phyloP scores from a whole-genome alignment of 2,888 invertebrate genomes.

The Metacarcinus magister region DNA sequence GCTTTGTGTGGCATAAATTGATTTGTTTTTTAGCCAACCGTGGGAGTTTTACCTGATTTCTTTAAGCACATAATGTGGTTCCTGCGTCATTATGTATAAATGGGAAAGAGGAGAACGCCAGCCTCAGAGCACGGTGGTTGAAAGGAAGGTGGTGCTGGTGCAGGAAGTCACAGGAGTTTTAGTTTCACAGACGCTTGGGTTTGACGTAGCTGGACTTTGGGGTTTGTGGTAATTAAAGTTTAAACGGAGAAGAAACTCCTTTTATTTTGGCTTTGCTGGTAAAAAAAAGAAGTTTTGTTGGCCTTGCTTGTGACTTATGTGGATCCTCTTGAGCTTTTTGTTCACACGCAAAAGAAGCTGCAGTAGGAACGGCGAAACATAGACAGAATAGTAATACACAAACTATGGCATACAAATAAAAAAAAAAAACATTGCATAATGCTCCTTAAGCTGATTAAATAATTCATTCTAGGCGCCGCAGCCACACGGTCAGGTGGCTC shows the following conservation, averaged over 20 bases:
- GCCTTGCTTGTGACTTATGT: neutral
- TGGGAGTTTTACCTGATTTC: neutral
- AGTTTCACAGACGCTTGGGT: conserved; percentile 31
- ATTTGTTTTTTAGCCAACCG: neutral
- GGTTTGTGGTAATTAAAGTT: conserved; percentile 39
- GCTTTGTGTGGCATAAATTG: neutral
- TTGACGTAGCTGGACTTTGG: neutral
- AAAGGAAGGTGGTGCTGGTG: neutral
- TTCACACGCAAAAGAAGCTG: neutral
- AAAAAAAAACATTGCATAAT: neutral
- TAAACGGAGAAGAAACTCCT: conserved; percentile 19
- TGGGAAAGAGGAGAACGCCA: neutral
- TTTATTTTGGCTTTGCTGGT: conserved; percentile 5
- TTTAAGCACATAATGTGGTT: neutral
- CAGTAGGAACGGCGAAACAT: neutral
- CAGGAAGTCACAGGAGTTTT: neutral
- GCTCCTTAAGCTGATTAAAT: neutral
- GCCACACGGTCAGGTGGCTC: neutral
- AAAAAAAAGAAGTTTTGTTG: neutral
- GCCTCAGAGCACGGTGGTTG: neutral
- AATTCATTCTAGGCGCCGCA: neutral
- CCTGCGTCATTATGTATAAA: neutral
- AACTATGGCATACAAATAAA: neutral
- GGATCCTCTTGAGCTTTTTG: neutral
- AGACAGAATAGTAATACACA: neutral